Percentiles rank a stretch among this genome's conserved stretches.
Conservation (phyloP, 2,113 vertebrate genomes). For the Montifringilla adamsi region DNA sequence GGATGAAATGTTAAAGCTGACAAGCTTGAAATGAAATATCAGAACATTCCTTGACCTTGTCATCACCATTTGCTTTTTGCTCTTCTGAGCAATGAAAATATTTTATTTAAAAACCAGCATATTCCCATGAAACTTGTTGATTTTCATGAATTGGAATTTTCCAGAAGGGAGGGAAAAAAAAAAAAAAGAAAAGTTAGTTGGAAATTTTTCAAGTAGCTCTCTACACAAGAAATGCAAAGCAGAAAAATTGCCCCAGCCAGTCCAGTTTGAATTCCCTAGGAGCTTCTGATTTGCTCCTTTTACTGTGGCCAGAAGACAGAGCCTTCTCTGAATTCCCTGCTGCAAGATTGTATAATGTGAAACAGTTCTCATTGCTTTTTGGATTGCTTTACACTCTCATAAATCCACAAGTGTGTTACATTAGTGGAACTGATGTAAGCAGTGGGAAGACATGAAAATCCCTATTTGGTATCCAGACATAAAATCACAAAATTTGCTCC, state of each 20-base stretch:
- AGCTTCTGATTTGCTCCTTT: neutral
- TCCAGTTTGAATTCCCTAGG: neutral
- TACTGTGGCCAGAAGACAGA: neutral
- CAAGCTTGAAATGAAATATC: slow-evolving; percentile 1
- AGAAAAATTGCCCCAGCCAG: neutral
- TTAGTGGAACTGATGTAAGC: neutral
- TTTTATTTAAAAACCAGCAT: neutral
- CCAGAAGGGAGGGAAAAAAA: neutral
- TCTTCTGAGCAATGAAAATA: neutral
- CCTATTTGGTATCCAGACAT: neutral
- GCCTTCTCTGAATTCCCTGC: neutral
- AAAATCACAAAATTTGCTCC: neutral
- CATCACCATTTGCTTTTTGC: neutral
- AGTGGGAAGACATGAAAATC: neutral
- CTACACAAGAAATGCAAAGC: neutral
- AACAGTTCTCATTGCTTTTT: neutral
- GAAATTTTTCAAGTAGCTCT: neutral
- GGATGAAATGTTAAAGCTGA: slow-evolving; percentile 6
- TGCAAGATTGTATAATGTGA: neutral
- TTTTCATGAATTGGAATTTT: slow-evolving; percentile 19
- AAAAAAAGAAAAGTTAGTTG: neutral
- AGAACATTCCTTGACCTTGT: slow-evolving; percentile 20
- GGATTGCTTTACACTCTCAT: neutral
- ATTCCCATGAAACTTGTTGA: slow-evolving; percentile 29
- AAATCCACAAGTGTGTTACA: neutral